Conservation (phyloP, 2,888 invertebrate species). For the Phaonia tiefii region DNA sequence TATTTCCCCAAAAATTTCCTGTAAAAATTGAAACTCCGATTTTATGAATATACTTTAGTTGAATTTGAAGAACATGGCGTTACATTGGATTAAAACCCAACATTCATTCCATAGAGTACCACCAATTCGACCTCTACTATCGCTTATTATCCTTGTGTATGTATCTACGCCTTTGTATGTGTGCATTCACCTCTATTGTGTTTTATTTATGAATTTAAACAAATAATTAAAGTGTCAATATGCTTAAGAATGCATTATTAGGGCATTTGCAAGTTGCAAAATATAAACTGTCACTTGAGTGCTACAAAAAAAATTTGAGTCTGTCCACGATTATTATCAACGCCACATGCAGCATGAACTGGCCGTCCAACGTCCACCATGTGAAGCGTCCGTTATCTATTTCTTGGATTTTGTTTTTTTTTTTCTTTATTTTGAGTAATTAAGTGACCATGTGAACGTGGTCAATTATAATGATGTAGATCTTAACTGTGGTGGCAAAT, state of each 20-base stretch:
- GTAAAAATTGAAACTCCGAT: too few relatives aligned
- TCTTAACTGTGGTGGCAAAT: conserved; percentile 53
- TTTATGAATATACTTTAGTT: too few relatives aligned
- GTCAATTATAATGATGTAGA: conserved; percentile 33
- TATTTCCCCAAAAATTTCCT: too few relatives aligned
- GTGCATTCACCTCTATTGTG: conserved; percentile 22
- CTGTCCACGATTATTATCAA: neutral
- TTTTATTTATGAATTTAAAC: conserved; percentile 48
- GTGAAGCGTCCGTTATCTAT: neutral
- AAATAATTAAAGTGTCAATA: conserved; percentile 62
- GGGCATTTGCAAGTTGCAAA: conserved; percentile 49
- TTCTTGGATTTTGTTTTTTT: too few relatives aligned
- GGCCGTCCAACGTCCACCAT: neutral
- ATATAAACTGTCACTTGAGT: conserved; percentile 42
- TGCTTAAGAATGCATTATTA: conserved; percentile 57
- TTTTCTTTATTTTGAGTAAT: neutral
- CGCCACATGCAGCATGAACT: conserved; percentile 15
- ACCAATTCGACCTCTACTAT: neutral
- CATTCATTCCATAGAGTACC: too few relatives aligned
- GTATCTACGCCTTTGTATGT: conserved; percentile 39
- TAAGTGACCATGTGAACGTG: conserved; percentile 31
- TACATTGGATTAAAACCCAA: too few relatives aligned
- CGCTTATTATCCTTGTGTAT: neutral
- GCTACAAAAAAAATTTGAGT: conserved; percentile 7
- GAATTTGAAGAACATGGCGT: too few relatives aligned